phyloP scores from a whole-genome alignment of 2,888 invertebrate species.

The Ametastegia equiseti region DNA sequence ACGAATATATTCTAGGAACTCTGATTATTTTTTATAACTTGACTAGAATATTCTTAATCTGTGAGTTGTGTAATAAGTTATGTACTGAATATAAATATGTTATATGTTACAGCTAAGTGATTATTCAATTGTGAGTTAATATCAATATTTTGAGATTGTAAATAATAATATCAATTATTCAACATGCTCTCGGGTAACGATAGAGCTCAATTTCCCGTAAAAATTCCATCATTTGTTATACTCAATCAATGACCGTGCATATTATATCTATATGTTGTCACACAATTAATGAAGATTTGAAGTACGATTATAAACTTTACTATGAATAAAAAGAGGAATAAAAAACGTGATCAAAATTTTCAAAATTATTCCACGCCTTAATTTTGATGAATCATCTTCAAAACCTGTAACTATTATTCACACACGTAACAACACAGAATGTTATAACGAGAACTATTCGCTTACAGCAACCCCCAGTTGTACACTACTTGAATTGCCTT shows the following conservation, averaged over 20 bases:
- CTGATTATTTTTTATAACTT: conserved; percentile 3
- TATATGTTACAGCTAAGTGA: not conserved
- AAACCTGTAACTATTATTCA: not conserved
- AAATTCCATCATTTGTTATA: not conserved
- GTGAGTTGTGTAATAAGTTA: not conserved
- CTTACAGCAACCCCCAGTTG: not conserved
- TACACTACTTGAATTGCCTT: not conserved
- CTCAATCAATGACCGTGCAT: not conserved
- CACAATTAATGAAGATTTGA: not conserved
- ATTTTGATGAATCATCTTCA: not conserved
- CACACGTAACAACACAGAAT: not conserved
- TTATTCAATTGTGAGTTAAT: not conserved
- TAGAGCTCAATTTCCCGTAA: not conserved
- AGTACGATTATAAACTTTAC: not conserved
- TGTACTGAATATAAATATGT: not conserved
- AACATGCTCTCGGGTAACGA: not conserved
- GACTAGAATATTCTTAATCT: not conserved
- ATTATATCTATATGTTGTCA: not conserved
- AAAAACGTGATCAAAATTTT: not conserved
- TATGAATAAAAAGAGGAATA: not conserved
- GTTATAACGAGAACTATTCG: not conserved
- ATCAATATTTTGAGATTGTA: not conserved
- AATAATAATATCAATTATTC: not conserved
- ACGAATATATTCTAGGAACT: not conserved
- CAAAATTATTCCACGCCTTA: not conserved